These are phyloP conservation scores for Aporophyla lueneburgensis DNA, from an alignment of 2,888 invertebrate genomes.

Conservation along the genomic window DNA sequence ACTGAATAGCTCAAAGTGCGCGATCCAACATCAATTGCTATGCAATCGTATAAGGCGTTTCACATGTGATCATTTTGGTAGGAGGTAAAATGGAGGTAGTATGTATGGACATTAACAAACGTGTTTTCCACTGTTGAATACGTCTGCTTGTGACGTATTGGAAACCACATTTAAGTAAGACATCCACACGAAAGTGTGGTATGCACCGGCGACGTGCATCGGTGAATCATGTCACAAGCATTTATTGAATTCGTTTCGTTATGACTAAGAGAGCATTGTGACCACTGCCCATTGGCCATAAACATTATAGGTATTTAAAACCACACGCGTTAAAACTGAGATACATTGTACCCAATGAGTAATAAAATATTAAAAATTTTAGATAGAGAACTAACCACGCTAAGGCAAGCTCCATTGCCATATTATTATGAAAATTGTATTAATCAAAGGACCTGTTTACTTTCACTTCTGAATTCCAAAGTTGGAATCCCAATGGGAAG, in stretches of 20 bases:
- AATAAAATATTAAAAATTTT: constrained; percentile 48
- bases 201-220: constrained; percentile 71
- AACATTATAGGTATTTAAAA: constrained; percentile 76
- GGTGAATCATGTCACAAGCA: constrained; percentile 83
- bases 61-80: neutral
- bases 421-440: constrained; percentile 52
- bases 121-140: constrained; percentile 34
- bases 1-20: neutral
- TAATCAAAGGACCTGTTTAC: constrained; percentile 70
- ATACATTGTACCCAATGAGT: constrained; percentile 64
- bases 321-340: constrained; percentile 70
- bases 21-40: constrained; percentile 36
- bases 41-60: constrained; percentile 38
- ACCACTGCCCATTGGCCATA: constrained; percentile 78
- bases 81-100: no score
- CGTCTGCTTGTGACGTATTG: constrained; percentile 12
- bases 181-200: constrained; percentile 60
- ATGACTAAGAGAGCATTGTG: constrained; percentile 85
- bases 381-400: constrained; percentile 11
- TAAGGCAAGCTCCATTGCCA: constrained; percentile 18
- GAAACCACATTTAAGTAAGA: constrained; percentile 40
- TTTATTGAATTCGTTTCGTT: constrained; percentile 83
- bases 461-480: constrained; percentile 69
- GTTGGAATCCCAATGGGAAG: constrained; percentile 63
- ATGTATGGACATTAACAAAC: neutral